Conservation (phyloP, 92 coral and sea anemone genomes). For the Heliopora coerulea region DNA sequence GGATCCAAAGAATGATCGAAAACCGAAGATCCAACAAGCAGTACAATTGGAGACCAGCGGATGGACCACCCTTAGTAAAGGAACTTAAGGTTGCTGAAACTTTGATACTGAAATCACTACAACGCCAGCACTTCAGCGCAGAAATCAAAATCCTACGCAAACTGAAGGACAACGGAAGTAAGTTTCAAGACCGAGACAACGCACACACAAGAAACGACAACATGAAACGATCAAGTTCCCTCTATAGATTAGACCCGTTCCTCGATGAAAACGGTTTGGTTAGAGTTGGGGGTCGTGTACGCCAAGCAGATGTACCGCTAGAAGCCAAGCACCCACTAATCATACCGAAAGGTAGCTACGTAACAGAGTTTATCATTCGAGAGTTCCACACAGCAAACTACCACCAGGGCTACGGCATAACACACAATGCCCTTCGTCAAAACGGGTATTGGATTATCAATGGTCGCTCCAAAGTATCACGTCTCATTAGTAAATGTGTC, state of each 20-base stretch:
- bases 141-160: constrained; percentile 1
- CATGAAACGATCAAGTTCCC: background rate
- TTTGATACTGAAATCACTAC: constrained; percentile 5
- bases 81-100: constrained; percentile 40
- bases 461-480: background rate
- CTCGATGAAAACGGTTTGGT: background rate
- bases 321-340: constrained; percentile 4
- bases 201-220: background rate
- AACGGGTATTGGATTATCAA: background rate
- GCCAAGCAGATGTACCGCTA: background rate
- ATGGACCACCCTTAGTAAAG: constrained; percentile 43
- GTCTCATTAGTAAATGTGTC: background rate
- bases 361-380: constrained; percentile 2
- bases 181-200: background rate
- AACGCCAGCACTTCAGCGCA: background rate
- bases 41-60: constrained; percentile 26
- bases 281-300: constrained; percentile 21
- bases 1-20: constrained; percentile 51
- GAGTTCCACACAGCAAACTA: background rate
- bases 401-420: constrained; percentile 8
- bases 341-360: background rate
- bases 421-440: background rate
- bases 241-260: constrained; percentile 9
- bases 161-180: background rate
- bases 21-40: constrained; percentile 42